phyloP scores from a whole-genome alignment of 2,113 vertebrate species.

The Pleuronectes platessa region DNA sequence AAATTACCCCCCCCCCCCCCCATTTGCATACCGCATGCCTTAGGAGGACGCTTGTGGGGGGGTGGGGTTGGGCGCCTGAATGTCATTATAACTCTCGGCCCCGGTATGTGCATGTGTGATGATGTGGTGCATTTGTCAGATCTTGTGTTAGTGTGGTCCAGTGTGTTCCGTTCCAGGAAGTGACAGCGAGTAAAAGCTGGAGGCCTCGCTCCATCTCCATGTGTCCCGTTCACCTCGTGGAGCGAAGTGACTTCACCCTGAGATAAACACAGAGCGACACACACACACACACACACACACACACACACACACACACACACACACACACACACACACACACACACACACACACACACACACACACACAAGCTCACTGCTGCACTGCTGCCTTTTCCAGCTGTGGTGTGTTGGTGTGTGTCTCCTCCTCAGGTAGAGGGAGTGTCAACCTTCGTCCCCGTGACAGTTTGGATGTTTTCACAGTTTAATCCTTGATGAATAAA shows the following conservation, averaged over 20 bases:
- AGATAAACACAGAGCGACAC: background rate
- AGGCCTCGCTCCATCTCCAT: background rate
- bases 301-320: too few relatives aligned
- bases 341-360: too few relatives aligned
- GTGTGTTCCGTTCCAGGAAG: background rate
- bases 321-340: too few relatives aligned
- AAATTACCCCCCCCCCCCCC: conserved; percentile 36
- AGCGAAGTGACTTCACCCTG: conserved; percentile 16
- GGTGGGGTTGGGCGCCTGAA: conserved; percentile 31
- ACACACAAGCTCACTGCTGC: background rate
- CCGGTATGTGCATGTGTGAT: conserved; percentile 13
- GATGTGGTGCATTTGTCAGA: conserved; percentile 12
- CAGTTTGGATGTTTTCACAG: background rate
- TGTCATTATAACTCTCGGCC: conserved; percentile 40
- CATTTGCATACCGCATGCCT: conserved; percentile 57
- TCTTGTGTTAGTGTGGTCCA: background rate
- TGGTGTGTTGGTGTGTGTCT: background rate
- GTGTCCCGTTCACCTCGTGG: conserved; percentile 18
- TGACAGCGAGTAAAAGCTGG: conserved; percentile 18
- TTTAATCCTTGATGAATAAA: conserved; percentile 24
- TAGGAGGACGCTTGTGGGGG: conserved; percentile 24
- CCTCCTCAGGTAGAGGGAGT: background rate
- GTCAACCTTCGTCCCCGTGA: background rate
- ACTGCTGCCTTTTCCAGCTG: background rate
- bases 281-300: too few relatives aligned